Conservation (phyloP, 1,140 invertebrate species). For the Zaprionus tsacasi region DNA sequence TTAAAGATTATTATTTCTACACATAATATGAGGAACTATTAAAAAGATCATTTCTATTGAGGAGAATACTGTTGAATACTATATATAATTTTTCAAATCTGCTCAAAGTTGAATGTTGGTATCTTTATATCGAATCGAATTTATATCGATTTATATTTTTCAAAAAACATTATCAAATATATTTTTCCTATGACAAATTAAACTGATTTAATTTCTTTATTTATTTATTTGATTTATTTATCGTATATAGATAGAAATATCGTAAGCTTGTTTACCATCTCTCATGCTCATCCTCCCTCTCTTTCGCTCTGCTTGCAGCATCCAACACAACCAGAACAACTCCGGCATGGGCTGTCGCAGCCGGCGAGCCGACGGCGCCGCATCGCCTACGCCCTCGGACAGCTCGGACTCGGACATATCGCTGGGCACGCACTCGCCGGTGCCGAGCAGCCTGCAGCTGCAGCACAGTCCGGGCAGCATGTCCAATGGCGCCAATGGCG, state of each 20-base stretch:
- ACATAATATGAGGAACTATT: too few relatives aligned
- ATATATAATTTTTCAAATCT: too few relatives aligned
- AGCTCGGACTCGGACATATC: slow-evolving; percentile 86
- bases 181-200: too few relatives aligned
- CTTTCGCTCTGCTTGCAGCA: slow-evolving; percentile 58
- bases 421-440: slow-evolving; percentile 85
- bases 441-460: slow-evolving; percentile 83
- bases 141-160: too few relatives aligned
- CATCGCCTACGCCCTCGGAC: slow-evolving; percentile 82
- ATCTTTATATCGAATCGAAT: too few relatives aligned
- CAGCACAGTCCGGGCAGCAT: slow-evolving; percentile 83
- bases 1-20: background rate
- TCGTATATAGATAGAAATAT: too few relatives aligned
- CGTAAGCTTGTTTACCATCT: background rate
- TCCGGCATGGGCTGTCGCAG: slow-evolving; percentile 70
- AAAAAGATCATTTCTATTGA: background rate
- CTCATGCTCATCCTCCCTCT: background rate
- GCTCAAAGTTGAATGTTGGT: too few relatives aligned
- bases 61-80: background rate
- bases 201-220: too few relatives aligned
- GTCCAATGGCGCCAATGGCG: slow-evolving; percentile 78
- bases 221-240: too few relatives aligned
- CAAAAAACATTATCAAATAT: too few relatives aligned
- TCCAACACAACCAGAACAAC: slow-evolving; percentile 83
- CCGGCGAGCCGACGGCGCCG: slow-evolving; percentile 74